Evolutionary conservation across 1,140 invertebrate species (phyloP), one percentile per base, ranked within the genome.

Genomic region (Diabrotica virgifera): DNA sequence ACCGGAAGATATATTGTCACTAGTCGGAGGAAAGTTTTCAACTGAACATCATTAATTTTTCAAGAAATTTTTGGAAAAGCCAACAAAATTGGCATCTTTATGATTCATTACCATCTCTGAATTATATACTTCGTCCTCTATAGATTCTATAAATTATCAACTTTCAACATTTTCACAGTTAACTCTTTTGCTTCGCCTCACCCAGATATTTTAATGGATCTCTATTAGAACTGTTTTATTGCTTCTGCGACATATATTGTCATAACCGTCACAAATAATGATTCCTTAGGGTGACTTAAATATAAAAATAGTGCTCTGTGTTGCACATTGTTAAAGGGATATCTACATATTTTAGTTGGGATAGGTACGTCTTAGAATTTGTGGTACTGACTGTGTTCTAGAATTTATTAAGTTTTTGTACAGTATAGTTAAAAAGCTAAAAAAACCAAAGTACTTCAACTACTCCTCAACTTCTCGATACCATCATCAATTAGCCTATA

Each of bases 61-160:
- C 61, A 64, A 58, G 14, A 65, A 37, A 50, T 37, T 38, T 65
- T 64, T 68, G 59, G 59, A 68, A 68, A 68, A 61, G 67, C 64
- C 38, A 68, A 61, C 58, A 53, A 53, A 24, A 61, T 68, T 63
- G 40, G n/a, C 40, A 46, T 46, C n/a, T 46, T 46, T 46, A 46
- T 46, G 40, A 46, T 46, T 46, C 40, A 46, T 46, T 46, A 46
- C 40, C 8, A 46, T 46, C 62, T 61, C 59, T 54, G 59, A 52
- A 55, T 63, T 65, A 62, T 65, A 68, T 68, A 68, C 65, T 62
- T 65, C 63, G 64, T 59, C 64, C 65, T 68, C 63, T 68, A 52
- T 68, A 53, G 62, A 57, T 51, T 59, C 67, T 54, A 68, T 68
- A 68, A 68, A 68, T 68, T 68, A 68, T 63, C 52, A 68, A 68